Conservation (phyloP, 2,113 vertebrate species). For the Argyrosomus japonicus region DNA sequence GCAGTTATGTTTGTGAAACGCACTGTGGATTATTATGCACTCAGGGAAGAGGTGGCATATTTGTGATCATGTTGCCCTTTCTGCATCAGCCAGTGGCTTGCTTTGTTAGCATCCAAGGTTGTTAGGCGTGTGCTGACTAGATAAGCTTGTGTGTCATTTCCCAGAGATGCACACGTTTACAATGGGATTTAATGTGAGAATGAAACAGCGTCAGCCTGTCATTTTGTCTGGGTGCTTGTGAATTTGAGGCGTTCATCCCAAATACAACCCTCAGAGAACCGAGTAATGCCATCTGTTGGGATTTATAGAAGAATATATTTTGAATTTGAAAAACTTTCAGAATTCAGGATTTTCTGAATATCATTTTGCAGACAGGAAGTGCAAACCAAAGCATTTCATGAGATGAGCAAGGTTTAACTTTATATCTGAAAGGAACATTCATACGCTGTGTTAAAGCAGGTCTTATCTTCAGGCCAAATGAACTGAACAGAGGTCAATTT, state of each 20-base stretch:
- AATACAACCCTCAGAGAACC: slow-evolving; percentile 29
- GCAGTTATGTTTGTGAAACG: slow-evolving; percentile 44
- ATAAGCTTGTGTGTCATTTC: slow-evolving; percentile 63
- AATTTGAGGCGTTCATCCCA: slow-evolving; percentile 24
- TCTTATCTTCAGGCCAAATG: slow-evolving; percentile 29
- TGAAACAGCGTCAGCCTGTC: slow-evolving; percentile 39
- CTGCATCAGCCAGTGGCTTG: slow-evolving; percentile 37
- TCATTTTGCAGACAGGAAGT: slow-evolving; percentile 9
- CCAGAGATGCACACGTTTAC: slow-evolving; percentile 43
- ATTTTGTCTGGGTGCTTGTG: slow-evolving; percentile 28
- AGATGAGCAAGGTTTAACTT: slow-evolving; percentile 8
- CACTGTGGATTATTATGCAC: slow-evolving; percentile 48
- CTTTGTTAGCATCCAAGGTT: slow-evolving; percentile 59
- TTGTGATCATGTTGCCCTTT: slow-evolving; percentile 58
- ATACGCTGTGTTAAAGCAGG: slow-evolving; percentile 9
- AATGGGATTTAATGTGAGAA: slow-evolving; percentile 55
- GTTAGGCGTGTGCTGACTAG: slow-evolving; percentile 54
- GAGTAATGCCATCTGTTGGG: slow-evolving; percentile 35
- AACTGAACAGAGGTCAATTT: slow-evolving; percentile 31
- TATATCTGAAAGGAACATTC: slow-evolving; percentile 23
- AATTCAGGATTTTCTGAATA: slow-evolving; percentile 20
- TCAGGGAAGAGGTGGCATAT: slow-evolving; percentile 48
- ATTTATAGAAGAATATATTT: slow-evolving; percentile 13
- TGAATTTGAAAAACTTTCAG: background rate
- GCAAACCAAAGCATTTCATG: slow-evolving; percentile 13